Conservation (phyloP, 2,888 invertebrate genomes). For the Hirudinaria manillensis region DNA sequence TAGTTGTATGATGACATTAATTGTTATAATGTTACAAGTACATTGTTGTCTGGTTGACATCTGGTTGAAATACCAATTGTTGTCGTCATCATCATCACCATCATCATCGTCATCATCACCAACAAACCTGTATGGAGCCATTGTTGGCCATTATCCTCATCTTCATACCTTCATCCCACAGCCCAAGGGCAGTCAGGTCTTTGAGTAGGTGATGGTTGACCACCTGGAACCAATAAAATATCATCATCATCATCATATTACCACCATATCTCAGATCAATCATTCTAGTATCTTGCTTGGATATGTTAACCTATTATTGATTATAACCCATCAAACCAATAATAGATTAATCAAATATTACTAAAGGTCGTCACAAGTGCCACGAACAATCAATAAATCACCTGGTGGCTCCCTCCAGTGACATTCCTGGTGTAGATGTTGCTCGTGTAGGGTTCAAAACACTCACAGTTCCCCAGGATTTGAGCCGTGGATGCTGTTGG, state of each 20-base stretch:
- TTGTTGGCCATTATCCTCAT: constrained; percentile 81
- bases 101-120: too few species aligned
- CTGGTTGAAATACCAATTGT: too few species aligned
- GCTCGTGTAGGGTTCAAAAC: constrained; percentile 93
- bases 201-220: constrained; percentile 91
- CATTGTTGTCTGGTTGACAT: too few species aligned
- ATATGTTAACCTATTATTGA: too few species aligned
- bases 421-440: constrained; percentile 92
- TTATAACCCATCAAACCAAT: too few species aligned
- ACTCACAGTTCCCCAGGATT: constrained; percentile 96
- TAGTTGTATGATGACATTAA: too few species aligned
- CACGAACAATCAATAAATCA: constrained; percentile 37
- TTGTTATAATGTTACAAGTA: too few species aligned
- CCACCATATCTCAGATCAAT: not conserved
- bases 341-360: too few species aligned
- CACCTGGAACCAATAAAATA: constrained; percentile 60
- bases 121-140: constrained; percentile 74
- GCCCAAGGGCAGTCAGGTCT: constrained; percentile 79
- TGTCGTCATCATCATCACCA: too few species aligned
- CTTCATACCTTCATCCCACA: constrained; percentile 94
- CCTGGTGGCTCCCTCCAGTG: constrained; percentile 82
- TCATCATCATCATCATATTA: too few species aligned
- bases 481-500: constrained; percentile 98
- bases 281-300: not conserved
- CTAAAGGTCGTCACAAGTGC: too few species aligned